phyloP scores from a whole-genome alignment of 2,113 vertebrate species.

The Lepisosteus osseus region DNA sequence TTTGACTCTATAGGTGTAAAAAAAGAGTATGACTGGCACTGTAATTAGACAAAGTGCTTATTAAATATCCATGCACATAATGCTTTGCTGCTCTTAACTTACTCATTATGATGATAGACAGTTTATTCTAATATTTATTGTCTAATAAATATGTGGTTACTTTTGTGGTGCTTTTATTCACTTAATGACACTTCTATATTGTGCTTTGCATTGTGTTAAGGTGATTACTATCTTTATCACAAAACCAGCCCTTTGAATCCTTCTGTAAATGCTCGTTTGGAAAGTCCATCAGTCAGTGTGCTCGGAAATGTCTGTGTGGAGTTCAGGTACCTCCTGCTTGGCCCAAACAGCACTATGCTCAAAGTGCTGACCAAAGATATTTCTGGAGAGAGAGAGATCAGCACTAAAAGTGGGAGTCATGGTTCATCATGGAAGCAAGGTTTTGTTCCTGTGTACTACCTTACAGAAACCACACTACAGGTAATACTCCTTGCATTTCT shows the following conservation, averaged over 20 bases:
- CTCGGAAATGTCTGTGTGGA: constrained; percentile 71
- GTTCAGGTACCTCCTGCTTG: constrained; percentile 76
- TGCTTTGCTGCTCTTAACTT: too few relatives aligned
- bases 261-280: constrained; percentile 48
- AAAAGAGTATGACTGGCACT: too few relatives aligned
- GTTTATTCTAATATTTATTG: too few relatives aligned
- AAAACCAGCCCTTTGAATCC: constrained; percentile 47
- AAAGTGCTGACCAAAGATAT: constrained; percentile 52
- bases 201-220: constrained; percentile 29
- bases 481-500: constrained; percentile 47
- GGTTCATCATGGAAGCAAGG: constrained; percentile 64
- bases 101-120: too few relatives aligned
- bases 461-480: constrained; percentile 50
- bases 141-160: too few relatives aligned
- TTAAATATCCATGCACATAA: too few relatives aligned
- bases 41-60: too few relatives aligned
- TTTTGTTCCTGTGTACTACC: constrained; percentile 49
- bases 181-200: neutral
- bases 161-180: too few relatives aligned
- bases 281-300: constrained; percentile 51
- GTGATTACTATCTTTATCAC: constrained; percentile 53
- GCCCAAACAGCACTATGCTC: constrained; percentile 52
- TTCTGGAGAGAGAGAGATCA: constrained; percentile 41
- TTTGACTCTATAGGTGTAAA: too few relatives aligned
- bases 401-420: constrained; percentile 55